Percentiles rank a stretch among this genome's conserved stretches.
Evolutionary conservation across 2,888 invertebrate genomes (phyloP).

Genomic region (Habrosyne pyritoides): DNA sequence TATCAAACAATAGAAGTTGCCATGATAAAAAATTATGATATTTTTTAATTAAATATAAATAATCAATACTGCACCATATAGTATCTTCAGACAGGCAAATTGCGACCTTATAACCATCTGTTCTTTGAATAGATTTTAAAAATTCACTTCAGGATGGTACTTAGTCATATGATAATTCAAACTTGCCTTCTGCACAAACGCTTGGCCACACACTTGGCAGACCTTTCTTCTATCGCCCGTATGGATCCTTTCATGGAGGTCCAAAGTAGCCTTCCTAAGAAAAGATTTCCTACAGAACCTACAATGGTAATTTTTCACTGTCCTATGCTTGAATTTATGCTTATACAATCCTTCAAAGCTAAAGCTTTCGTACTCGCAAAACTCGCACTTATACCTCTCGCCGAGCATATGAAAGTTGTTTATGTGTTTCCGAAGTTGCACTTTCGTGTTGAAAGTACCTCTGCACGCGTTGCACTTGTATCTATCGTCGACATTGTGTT

Average conservation of each 20-base stretch:
- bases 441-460: slow-evolving; percentile 55
- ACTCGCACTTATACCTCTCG: slow-evolving; percentile 55
- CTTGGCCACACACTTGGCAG: slow-evolving; percentile 64
- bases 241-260: slow-evolving; percentile 67
- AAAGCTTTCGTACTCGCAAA: slow-evolving; percentile 66
- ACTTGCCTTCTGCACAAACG: slow-evolving; percentile 75
- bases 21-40: no score
- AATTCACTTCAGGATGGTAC: slow-evolving; percentile 70
- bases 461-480: slow-evolving; percentile 69
- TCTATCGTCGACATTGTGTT: slow-evolving; percentile 62
- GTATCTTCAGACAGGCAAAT: no score
- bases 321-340: slow-evolving; percentile 70
- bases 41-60: no score
- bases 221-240: slow-evolving; percentile 68
- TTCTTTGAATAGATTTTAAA: slow-evolving; percentile 40
- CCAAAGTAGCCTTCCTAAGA: slow-evolving; percentile 56
- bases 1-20: no score
- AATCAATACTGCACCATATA: no score
- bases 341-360: slow-evolving; percentile 58
- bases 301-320: slow-evolving; percentile 69
- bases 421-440: slow-evolving; percentile 57
- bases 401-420: slow-evolving; percentile 72
- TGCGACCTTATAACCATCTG: no score
- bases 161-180: slow-evolving; percentile 75
- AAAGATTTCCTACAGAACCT: slow-evolving; percentile 73